These are phyloP conservation scores for Gastrophysa polygoni DNA, from an alignment of 2,888 invertebrate genomes.

Conservation along the genomic window DNA sequence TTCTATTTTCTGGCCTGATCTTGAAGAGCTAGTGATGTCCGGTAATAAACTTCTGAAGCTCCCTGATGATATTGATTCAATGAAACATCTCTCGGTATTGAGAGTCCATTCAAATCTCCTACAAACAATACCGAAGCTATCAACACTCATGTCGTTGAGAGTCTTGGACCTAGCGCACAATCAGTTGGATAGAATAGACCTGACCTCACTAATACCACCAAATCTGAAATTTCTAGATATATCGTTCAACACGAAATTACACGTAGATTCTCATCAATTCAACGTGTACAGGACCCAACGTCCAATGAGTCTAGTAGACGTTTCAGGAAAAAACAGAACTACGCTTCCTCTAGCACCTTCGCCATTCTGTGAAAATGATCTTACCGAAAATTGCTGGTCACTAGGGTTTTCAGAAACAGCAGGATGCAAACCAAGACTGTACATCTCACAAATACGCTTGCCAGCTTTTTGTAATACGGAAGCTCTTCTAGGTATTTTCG, in stretches of 20 bases:
- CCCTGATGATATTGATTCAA: constrained; percentile 75
- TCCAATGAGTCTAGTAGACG: constrained; percentile 83
- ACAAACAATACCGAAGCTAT: constrained; percentile 75
- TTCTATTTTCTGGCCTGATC: constrained; percentile 74
- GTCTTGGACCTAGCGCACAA: constrained; percentile 87
- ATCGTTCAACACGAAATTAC: constrained; percentile 80
- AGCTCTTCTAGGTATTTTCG: constrained; percentile 83
- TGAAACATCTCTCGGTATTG: constrained; percentile 74
- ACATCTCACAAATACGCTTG: constrained; percentile 77
- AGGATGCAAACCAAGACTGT: constrained; percentile 74
- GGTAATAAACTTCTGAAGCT: constrained; percentile 79
- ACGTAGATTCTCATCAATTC: constrained; percentile 83
- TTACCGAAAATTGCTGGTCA: constrained; percentile 74
- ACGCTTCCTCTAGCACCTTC: constrained; percentile 66
- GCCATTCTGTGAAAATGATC: constrained; percentile 63
- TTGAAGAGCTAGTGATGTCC: constrained; percentile 82
- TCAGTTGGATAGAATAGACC: constrained; percentile 79
- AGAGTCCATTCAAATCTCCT: constrained; percentile 83
- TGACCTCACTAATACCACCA: constrained; percentile 76
- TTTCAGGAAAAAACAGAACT: constrained; percentile 77
- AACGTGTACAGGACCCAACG: constrained; percentile 78
- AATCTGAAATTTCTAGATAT: constrained; percentile 85
- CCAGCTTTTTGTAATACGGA: constrained; percentile 81
- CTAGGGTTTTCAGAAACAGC: constrained; percentile 87
- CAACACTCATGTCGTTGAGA: constrained; percentile 74